These are phyloP conservation scores for Diuraphis noxia DNA, from an alignment of 1,140 invertebrate genomes.

Conservation along the genomic window DNA sequence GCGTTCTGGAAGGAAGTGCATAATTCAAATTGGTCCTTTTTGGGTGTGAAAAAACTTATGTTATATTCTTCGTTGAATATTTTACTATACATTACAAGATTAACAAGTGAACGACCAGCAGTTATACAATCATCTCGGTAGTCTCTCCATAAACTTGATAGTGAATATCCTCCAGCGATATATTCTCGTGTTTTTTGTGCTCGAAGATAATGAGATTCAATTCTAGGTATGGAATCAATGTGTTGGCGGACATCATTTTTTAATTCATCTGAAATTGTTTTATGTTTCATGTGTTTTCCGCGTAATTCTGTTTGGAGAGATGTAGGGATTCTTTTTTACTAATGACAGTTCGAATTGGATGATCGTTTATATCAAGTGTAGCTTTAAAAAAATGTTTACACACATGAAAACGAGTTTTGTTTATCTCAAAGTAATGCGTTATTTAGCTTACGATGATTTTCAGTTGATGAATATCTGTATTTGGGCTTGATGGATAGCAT, in stretches of 20 bases:
- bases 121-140: constrained; percentile 43
- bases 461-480: constrained; percentile 11
- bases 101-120: constrained; percentile 53
- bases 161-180: constrained; percentile 55
- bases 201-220: constrained; percentile 54
- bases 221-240: constrained; percentile 54
- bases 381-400: constrained; percentile 55
- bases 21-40: constrained; percentile 57
- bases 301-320: constrained; percentile 25
- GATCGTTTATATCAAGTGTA: constrained; percentile 54
- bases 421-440: constrained; percentile 7
- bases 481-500: background rate
- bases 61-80: constrained; percentile 56
- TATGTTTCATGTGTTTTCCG: constrained; percentile 53
- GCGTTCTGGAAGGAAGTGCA: constrained; percentile 55
- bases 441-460: constrained; percentile 24
- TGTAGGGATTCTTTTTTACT: constrained; percentile 20
- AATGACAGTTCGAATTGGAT: constrained; percentile 53
- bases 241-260: constrained; percentile 50
- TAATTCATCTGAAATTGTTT: constrained; percentile 47
- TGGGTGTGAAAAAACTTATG: constrained; percentile 57
- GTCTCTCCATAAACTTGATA: constrained; percentile 55
- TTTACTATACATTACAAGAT: constrained; percentile 54
- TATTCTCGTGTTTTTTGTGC: constrained; percentile 53
- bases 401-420: constrained; percentile 33